Percentiles rank a stretch among this genome's conserved stretches.
These are phyloP conservation scores for Mesochorus sp. DNA, from an alignment of 2,888 invertebrate genomes.

Conservation along the genomic window DNA sequence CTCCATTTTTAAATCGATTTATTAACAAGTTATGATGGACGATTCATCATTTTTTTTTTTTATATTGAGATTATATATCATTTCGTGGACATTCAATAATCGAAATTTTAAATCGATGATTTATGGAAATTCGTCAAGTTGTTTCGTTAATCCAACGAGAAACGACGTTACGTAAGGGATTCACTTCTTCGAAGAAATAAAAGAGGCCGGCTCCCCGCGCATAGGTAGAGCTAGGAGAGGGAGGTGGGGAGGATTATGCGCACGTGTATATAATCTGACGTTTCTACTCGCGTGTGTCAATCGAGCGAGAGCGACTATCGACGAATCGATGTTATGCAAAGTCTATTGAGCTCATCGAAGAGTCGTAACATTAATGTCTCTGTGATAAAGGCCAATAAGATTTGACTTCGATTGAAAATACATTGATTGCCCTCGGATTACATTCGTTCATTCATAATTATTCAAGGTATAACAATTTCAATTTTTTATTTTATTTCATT, in stretches of 20 bases:
- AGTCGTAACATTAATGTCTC: constrained; percentile 6
- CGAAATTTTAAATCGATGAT: constrained; percentile 19
- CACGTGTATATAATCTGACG: constrained; percentile 65
- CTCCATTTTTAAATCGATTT: no score
- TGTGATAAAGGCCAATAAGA: background rate
- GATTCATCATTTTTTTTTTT: no score
- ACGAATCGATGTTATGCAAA: constrained; percentile 10
- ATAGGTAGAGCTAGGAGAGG: background rate
- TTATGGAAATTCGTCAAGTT: constrained; percentile 20
- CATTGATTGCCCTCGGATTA: background rate
- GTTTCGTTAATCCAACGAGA: background rate
- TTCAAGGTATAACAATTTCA: no score
- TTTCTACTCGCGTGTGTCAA: constrained; percentile 55
- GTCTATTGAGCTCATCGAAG: background rate
- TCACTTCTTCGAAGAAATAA: constrained; percentile 36
- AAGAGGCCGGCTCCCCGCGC: constrained; percentile 31
- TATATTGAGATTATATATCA: no score
- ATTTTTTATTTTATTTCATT: background rate
- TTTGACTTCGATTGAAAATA: background rate
- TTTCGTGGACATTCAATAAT: no score
- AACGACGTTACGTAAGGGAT: constrained; percentile 46
- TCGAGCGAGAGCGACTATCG: constrained; percentile 47
- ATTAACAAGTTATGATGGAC: no score
- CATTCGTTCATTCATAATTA: no score
- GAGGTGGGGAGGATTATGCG: constrained; percentile 42